Base-by-base conservation (phyloP, 2,888 invertebrate genomes). In the Drosophila formosana region DNA sequence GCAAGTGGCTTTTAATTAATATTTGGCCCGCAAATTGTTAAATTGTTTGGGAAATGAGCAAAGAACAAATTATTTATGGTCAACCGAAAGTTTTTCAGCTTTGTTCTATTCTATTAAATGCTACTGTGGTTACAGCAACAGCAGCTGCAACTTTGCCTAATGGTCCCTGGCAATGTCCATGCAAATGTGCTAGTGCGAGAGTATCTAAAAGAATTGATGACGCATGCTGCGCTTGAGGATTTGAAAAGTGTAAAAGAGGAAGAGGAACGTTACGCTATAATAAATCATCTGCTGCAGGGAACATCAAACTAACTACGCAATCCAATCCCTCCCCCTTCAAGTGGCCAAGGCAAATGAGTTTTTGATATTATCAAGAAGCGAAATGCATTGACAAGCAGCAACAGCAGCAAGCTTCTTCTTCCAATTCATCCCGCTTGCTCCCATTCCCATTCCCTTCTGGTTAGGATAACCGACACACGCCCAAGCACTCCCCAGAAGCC, bases 381-480 rank as follows among this genome's bases (percentile, higher is more conserved):
- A 81, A 83, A 79, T 83, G 83, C 85, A 83, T 85, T 83, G 85
- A 85, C 83, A 85, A 81, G 69, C 75, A 81, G 62, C 37, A n/a
- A 5, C 69, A 55, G 46, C 58, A 76, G 61, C 57, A 43, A 47
- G 25, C 9, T 56, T 9, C 23, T 23, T 34, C 13, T 23, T 5
- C 7, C 41, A 11, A 37, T 7, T 5, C 13, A 7, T 4, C 37
- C 43, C 13, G 4, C 23, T 18, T 2, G 18, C 18, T 1, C 18
- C 18, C 18, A 18, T 18, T 18, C 8, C 26, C 32, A 11, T 0
- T 55, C 26, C 25, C 39, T 50, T 4, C 18, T 28, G 43, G 26
- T 55, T 58, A 51, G 68, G 64, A 63, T 75, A 75, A 66, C 43
- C 43, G 73, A 50, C 76, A 78, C 70, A 70, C 78, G 76, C 75